phyloP scores from a whole-genome alignment of 1,140 invertebrate genomes.

The Condylostylus longicornis region DNA sequence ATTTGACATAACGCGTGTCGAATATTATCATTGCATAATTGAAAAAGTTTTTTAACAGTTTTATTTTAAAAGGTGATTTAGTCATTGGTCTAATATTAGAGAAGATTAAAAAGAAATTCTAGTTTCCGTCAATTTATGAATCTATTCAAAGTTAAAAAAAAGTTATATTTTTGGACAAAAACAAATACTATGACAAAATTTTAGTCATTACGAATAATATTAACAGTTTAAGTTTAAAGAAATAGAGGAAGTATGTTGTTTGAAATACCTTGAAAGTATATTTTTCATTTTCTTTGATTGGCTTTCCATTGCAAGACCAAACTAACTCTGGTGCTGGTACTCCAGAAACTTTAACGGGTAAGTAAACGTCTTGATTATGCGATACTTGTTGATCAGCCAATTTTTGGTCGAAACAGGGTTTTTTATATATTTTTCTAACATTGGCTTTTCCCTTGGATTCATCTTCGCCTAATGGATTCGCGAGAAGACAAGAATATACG shows the following conservation, averaged over 20 bases:
- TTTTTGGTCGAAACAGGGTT: slow-evolving; percentile 65
- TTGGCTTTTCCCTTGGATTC: slow-evolving; percentile 48
- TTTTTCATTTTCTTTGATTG: slow-evolving; percentile 50
- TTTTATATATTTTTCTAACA: slow-evolving; percentile 63
- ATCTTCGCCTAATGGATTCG: slow-evolving; percentile 60
- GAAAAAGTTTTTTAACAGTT: too few species aligned
- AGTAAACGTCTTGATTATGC: slow-evolving; percentile 61
- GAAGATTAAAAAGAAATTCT: too few species aligned
- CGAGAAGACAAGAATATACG: slow-evolving; percentile 53
- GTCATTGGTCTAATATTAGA: too few species aligned
- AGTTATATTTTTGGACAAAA: neutral
- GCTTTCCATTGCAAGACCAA: slow-evolving; percentile 68
- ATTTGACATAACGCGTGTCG: too few species aligned
- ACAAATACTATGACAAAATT: neutral
- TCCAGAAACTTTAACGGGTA: slow-evolving; percentile 65
- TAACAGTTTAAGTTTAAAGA: too few species aligned
- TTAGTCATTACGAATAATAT: neutral
- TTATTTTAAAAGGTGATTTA: too few species aligned
- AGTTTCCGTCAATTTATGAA: too few species aligned
- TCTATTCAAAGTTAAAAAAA: too few species aligned
- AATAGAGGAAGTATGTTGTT: too few species aligned
- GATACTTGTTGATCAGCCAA: slow-evolving; percentile 75
- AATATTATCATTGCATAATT: too few species aligned
- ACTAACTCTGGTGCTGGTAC: slow-evolving; percentile 71
- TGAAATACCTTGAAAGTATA: slow-evolving; percentile 53